Evolutionary conservation across 1,140 invertebrate species (phyloP).

Genomic region (Latrodectus geometricus): DNA sequence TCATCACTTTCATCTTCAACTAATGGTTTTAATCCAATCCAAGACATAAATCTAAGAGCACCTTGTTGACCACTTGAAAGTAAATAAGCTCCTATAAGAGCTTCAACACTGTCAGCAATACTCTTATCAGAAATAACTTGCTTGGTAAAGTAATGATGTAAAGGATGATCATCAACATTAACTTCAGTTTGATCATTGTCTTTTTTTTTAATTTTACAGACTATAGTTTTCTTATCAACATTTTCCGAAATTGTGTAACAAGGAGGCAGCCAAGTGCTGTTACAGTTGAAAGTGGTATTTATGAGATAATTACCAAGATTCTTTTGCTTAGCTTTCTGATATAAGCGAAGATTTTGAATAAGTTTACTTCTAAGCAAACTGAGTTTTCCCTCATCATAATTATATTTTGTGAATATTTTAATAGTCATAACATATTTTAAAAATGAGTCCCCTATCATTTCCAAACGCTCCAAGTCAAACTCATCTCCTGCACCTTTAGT

Average conservation of each 20-base stretch:
- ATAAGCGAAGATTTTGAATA: constrained; percentile 85
- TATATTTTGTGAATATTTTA: constrained; percentile 79
- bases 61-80: constrained; percentile 72
- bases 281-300: constrained; percentile 76
- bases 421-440: constrained; percentile 83
- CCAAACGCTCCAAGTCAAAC: constrained; percentile 84
- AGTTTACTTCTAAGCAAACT: constrained; percentile 81
- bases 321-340: constrained; percentile 74
- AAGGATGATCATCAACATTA: neutral
- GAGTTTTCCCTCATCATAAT: constrained; percentile 81
- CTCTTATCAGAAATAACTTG: constrained; percentile 75
- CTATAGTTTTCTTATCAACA: constrained; percentile 66
- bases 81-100: constrained; percentile 82
- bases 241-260: constrained; percentile 70
- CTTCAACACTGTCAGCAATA: constrained; percentile 86
- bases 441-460: constrained; percentile 90
- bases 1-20: neutral
- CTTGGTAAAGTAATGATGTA: constrained; percentile 65
- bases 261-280: constrained; percentile 78
- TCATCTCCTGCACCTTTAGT: constrained; percentile 79
- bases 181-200: neutral
- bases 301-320: constrained; percentile 71
- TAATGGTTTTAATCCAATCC: constrained; percentile 71
- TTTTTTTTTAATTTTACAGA: neutral
- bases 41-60: constrained; percentile 78